These are phyloP conservation scores for Acanthopagrus latus DNA, from an alignment of 2,797 vertebrate genomes.

Conservation along the genomic window DNA sequence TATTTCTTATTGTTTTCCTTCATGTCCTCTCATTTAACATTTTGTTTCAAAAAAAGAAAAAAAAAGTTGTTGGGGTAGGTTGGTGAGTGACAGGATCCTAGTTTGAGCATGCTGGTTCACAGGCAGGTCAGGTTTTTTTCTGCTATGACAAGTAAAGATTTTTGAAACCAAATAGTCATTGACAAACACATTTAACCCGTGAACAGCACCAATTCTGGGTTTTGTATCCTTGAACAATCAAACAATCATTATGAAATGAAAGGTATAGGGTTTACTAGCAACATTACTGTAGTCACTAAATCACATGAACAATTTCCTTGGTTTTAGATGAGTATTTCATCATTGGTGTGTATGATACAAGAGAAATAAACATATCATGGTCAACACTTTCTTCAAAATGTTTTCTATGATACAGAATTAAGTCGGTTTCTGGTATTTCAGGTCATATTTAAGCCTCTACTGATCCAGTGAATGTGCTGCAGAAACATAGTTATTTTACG, in stretches of 20 bases:
- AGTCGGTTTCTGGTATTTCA: conserved; percentile 6
- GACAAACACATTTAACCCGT: neutral
- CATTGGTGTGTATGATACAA: neutral
- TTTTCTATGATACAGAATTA: conserved; percentile 2
- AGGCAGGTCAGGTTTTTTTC: neutral
- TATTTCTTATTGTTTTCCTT: neutral
- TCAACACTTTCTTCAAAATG: neutral
- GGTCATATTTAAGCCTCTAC: conserved; percentile 14
- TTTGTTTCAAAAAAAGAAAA: neutral
- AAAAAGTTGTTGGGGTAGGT: neutral
- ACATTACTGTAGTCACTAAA: neutral
- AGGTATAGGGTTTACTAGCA: neutral
- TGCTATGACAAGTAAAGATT: neutral
- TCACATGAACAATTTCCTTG: neutral
- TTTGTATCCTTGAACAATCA: neutral
- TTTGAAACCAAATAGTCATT: no score
- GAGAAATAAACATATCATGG: neutral
- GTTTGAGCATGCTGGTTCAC: neutral
- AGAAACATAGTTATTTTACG: conserved; percentile 30
- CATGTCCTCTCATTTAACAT: neutral
- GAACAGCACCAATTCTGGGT: neutral
- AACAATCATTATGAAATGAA: neutral
- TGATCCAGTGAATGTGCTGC: conserved; percentile 20
- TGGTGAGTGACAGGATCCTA: neutral
- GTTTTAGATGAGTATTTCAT: conserved; percentile 4